These are phyloP conservation scores for Corythaeola cristata DNA, from an alignment of 2,113 vertebrate species.

Conservation along the genomic window DNA sequence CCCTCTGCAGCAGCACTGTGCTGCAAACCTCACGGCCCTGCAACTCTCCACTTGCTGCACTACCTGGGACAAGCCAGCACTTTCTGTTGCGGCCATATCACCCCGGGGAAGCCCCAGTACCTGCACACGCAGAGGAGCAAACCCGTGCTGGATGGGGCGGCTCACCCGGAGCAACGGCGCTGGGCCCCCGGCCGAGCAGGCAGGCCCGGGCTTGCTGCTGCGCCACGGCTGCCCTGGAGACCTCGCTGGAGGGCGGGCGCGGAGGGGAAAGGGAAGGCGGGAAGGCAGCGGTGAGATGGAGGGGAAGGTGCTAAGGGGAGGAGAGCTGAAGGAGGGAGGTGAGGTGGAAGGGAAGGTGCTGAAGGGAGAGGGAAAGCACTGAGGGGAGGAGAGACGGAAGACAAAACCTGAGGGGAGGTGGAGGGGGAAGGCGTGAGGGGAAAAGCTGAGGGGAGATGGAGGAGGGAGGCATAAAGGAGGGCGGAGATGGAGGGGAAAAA, in stretches of 20 bases:
- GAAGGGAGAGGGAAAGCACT: background rate
- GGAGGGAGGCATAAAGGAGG: too few species aligned
- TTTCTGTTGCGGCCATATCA: background rate
- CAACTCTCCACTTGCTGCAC: background rate
- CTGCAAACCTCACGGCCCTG: background rate
- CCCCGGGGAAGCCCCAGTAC: background rate
- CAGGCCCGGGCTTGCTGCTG: background rate
- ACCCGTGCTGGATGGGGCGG: too few species aligned
- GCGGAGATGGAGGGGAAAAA: background rate
- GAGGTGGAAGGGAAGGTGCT: background rate
- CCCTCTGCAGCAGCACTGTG: background rate
- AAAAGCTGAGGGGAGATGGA: background rate
- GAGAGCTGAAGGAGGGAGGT: background rate
- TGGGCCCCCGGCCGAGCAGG: background rate
- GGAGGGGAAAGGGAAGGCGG: background rate
- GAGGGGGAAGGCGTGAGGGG: background rate
- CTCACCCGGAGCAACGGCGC: background rate
- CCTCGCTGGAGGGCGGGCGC: rapidly evolving
- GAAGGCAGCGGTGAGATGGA: background rate
- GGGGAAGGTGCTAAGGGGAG: background rate
- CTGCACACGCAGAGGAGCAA: background rate
- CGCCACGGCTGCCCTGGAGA: background rate
- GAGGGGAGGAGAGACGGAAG: background rate
- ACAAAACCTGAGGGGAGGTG: background rate
- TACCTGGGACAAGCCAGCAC: rapidly evolving